Base-by-base conservation (phyloP, 2,113 vertebrate species). In the Naja naja region DNA sequence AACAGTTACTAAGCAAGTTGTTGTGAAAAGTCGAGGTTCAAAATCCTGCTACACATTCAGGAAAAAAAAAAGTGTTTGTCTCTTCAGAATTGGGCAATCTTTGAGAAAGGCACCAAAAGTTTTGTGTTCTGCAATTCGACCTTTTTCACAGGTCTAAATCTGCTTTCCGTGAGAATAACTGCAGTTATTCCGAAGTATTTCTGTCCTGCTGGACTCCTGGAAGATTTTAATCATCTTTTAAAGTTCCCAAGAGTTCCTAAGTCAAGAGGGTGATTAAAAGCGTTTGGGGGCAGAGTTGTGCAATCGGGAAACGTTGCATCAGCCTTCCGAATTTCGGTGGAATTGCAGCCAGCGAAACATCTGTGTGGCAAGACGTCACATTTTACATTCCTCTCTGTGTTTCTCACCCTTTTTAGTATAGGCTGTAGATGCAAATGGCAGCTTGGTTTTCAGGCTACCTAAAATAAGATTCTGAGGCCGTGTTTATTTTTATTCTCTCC, bases 21-120 rank as follows among this genome's bases (percentile, higher is more conserved):
- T 34, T n/a, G n/a, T n/a, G n/a, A n/a, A n/a, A 34, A 74, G 0
- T 18, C 5, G 5, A 34, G n/a, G 14, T 20, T 6, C n/a, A 1
- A 74, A 39, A 18, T 39, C 34, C 34, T 39, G 2, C 16, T 39
- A 10, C 47, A 0, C 45, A 3, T 45, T 43, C 7, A 39, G 10
- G 7, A 45, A 25, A 43, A 25, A 43, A 25, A 1, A 6, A 30
- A 11, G 60, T 3, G 2, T 60, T 60, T 0, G 9, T 9, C 58
- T 30, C 12, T n/a, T 14, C 60, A n/a, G 11, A n/a, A n/a, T 5
- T 5, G 30, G 4, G 30, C 64, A 69, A 34, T 34, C 30, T n/a
- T n/a, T n/a, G n/a, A n/a, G n/a, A n/a, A n/a, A n/a, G 0, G 64
- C 64, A 6, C 14, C 30, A 16, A 69, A n/a, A 34, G 12, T 69